phyloP scores from a whole-genome alignment of 1,140 invertebrate genomes.

The Probaryconus sp. region DNA sequence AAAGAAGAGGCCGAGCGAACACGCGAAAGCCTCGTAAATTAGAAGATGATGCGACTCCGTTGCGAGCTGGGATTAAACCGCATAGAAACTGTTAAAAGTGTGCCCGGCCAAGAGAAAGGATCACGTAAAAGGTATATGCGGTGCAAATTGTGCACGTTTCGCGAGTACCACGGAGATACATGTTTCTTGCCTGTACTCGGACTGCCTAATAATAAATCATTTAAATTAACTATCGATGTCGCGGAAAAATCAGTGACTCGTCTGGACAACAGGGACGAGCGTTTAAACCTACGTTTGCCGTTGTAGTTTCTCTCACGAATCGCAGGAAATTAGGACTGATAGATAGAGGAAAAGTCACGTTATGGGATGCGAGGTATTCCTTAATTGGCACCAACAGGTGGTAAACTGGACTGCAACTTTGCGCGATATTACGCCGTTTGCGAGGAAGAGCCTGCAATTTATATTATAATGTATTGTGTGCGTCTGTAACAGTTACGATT shows the following conservation, averaged over 20 bases:
- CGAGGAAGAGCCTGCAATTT: constrained; percentile 22
- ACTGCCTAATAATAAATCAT: constrained; percentile 64
- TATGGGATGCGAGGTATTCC: constrained; percentile 41
- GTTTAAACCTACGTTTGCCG: constrained; percentile 14
- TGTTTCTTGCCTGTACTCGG: constrained; percentile 43
- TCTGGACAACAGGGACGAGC: constrained; percentile 20
- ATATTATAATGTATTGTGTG: constrained; percentile 39
- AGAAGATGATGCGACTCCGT: constrained; percentile 45
- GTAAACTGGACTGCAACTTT: constrained; percentile 46
- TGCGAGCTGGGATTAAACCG: constrained; percentile 29
- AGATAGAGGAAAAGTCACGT: constrained; percentile 51
- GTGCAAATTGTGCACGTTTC: constrained; percentile 28
- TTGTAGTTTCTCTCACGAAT: constrained; percentile 57
- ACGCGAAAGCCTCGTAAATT: constrained; percentile 63
- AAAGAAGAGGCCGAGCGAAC: constrained; percentile 48
- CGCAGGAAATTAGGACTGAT: constrained; percentile 45
- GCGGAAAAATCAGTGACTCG: constrained; percentile 52
- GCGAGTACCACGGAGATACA: constrained; percentile 43
- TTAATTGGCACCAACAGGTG: constrained; percentile 63
- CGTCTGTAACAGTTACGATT: constrained; percentile 28
- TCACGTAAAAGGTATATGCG: constrained; percentile 37
- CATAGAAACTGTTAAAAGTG: constrained; percentile 51
- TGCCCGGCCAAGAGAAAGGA: constrained; percentile 55
- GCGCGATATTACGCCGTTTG: constrained; percentile 23
- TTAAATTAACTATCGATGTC: constrained; percentile 64